phyloP scores from a whole-genome alignment of 1,140 invertebrate species.

The Lepidostoma basale region DNA sequence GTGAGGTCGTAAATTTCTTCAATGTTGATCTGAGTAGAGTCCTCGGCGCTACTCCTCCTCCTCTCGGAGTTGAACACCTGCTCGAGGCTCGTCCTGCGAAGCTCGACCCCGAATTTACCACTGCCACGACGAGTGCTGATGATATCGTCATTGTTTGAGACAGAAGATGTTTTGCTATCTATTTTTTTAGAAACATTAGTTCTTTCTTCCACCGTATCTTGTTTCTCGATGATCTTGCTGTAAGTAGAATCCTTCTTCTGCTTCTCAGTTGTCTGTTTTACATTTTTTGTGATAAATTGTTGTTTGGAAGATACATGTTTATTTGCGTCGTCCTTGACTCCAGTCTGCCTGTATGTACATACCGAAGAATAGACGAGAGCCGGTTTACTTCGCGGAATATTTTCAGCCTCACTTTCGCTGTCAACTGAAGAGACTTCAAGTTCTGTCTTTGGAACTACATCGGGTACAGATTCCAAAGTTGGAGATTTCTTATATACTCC shows the following conservation, averaged over 20 bases:
- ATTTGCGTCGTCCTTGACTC: neutral
- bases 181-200: neutral
- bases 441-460: conserved; percentile 45
- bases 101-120: conserved; percentile 70
- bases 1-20: conserved; percentile 74
- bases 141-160: conserved; percentile 25
- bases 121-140: conserved; percentile 57
- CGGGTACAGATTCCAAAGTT: conserved; percentile 49
- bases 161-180: neutral
- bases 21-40: conserved; percentile 62
- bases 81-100: conserved; percentile 62
- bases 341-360: conserved; percentile 23
- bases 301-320: neutral
- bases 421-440: conserved; percentile 43
- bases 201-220: neutral
- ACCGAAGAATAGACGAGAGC: conserved; percentile 19
- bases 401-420: conserved; percentile 46
- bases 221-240: conserved; percentile 4
- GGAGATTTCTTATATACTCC: conserved; percentile 52
- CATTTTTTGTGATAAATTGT: neutral
- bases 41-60: conserved; percentile 52
- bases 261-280: neutral
- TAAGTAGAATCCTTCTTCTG: conserved; percentile 19
- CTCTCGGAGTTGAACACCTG: conserved; percentile 52
- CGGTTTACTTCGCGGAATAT: conserved; percentile 35